Evolutionary conservation across 2,113 vertebrate species (phyloP).

Genomic region (Laterallus jamaicensis): DNA sequence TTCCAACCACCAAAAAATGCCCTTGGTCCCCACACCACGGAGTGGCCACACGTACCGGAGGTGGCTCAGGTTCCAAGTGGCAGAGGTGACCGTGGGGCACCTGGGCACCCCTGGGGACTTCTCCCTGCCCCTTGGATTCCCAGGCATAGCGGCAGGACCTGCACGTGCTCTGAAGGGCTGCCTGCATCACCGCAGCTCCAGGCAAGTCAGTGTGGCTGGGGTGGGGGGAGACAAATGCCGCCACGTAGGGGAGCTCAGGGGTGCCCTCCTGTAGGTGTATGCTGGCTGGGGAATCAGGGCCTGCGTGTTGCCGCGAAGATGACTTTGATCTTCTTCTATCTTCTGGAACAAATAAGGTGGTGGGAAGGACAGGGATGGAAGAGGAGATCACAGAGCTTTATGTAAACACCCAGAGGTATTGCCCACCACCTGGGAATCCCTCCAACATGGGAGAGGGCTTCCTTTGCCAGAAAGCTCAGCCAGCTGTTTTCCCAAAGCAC

Average conservation of each 20-base stretch:
- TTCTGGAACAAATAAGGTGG: neutral
- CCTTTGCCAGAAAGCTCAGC: conserved; percentile 40
- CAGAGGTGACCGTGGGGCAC: neutral
- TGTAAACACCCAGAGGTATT: neutral
- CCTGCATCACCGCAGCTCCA: neutral
- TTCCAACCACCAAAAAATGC: neutral
- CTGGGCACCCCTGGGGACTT: neutral
- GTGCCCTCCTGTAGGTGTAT: neutral
- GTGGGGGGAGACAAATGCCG: neutral
- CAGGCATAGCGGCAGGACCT: neutral
- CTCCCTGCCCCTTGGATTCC: neutral
- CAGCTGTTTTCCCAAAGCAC: conserved; percentile 50
- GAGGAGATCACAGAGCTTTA: neutral
- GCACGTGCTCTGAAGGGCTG: neutral
- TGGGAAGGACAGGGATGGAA: neutral
- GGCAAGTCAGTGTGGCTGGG: rapidly evolving
- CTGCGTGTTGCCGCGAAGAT: neutral
- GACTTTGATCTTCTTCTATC: neutral
- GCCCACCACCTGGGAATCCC: conserved; percentile 42
- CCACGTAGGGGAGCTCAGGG: rapidly evolving
- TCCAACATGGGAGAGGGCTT: neutral
- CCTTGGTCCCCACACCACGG: neutral
- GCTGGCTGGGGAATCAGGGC: neutral
- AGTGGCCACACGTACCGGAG: neutral
- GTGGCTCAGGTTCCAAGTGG: neutral